phyloP scores from a whole-genome alignment of 2,797 vertebrate genomes.

The Tachyglossus aculeatus region DNA sequence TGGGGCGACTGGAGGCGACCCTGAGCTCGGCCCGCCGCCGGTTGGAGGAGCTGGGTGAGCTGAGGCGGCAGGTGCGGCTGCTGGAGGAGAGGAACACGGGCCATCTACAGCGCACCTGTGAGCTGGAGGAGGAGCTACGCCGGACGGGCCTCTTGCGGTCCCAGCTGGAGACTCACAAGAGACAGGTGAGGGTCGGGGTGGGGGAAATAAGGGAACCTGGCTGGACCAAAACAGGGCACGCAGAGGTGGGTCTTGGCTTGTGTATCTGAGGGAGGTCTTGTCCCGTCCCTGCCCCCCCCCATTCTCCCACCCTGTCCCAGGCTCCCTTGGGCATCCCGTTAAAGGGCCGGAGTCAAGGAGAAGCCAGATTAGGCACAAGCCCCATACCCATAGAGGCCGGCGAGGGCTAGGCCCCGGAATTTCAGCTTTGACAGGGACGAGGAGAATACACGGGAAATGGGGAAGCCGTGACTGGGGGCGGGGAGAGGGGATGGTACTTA shows the following conservation, averaged over 20 bases:
- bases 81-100: slow-evolving; percentile 89
- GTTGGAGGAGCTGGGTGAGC: slow-evolving; percentile 88
- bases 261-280: background rate
- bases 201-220: background rate
- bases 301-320: no score
- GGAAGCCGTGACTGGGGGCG: background rate
- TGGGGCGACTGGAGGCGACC: slow-evolving; percentile 84
- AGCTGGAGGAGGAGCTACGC: slow-evolving; percentile 91
- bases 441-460: no score
- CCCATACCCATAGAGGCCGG: no score
- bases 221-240: background rate
- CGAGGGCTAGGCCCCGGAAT: no score
- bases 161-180: slow-evolving; percentile 86
- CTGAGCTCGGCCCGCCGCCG: slow-evolving; percentile 88
- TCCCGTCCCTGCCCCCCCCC: background rate
- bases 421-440: no score
- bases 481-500: no score
- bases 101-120: slow-evolving; percentile 89
- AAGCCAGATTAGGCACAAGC: no score
- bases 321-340: no score
- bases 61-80: slow-evolving; percentile 88
- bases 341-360: background rate
- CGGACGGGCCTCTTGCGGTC: slow-evolving; percentile 79
- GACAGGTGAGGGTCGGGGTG: slow-evolving; percentile 78
- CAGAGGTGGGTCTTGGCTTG: background rate